Evolutionary conservation across 2,797 vertebrate species (phyloP), one percentile per base, ranked within the genome.

Genomic region (Manis javanica): DNA sequence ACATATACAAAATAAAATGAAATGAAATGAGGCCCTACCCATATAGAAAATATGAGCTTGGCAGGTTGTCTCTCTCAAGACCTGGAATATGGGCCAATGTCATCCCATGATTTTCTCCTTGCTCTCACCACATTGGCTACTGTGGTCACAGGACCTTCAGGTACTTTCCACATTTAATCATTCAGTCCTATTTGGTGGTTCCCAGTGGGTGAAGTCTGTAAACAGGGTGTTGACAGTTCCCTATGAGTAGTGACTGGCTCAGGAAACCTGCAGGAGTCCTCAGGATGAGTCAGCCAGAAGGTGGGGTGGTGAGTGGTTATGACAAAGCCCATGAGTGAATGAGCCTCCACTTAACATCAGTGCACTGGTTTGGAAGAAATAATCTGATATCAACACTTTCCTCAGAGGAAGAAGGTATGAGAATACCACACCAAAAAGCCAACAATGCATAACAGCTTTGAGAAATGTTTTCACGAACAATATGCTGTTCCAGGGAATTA

Each of bases 391-490:
- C 31, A 92, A n/a, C 24, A 29, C 24, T 63, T 87, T 92, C 59
- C 24, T 95, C 81, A 78, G 42, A 90, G 16, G 29, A 61, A 84
- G 26, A 66, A 61, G 4, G 16, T 51, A 71, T 63, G 11, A 42
- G 37, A 89, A 87, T 64, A 66, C 18, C 9, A 79, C 24, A 42
- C 57, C 64, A 55, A 71, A 88, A 63, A 39, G 29, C 61, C 42
- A 86, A 63, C 19, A 75, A 79, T 63, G 55, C 3, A 49, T 49
- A 69, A 74, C 7, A 87, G 2, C 12, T 93, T 71, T 84, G 75
- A 95, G 51, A 90, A 78, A 53, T 94, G 55, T 85, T 91, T 88
- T 92, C 29, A n/a, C 11, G 59, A 96, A 87, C 61, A 91, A 53
- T 78, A 63, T 66, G 16, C 14, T 83, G 1, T 69, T 11, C 2